Conservation (phyloP, 1,140 invertebrate species). For the Hesperophylax magnus region DNA sequence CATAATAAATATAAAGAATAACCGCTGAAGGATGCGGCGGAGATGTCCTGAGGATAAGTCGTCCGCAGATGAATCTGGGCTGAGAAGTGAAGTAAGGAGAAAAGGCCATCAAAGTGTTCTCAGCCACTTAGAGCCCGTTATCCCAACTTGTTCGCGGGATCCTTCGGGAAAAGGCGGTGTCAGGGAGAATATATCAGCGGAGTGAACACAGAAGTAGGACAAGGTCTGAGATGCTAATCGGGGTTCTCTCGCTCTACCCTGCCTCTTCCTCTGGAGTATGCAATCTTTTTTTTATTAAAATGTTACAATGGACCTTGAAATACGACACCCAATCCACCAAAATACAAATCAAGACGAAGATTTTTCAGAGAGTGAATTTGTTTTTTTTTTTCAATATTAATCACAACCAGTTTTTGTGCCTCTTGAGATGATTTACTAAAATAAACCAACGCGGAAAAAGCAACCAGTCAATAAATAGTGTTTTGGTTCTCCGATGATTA, state of each 20-base stretch:
- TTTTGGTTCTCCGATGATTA: no score
- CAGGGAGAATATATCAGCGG: slow-evolving; percentile 23
- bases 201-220: slow-evolving; percentile 17
- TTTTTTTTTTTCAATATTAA: no score
- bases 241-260: not conserved
- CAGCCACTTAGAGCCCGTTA: slow-evolving; percentile 31
- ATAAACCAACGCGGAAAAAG: no score
- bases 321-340: no score
- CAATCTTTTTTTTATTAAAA: no score
- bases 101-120: slow-evolving; percentile 29
- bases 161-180: slow-evolving; percentile 32
- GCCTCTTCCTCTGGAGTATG: not conserved
- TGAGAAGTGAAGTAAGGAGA: not conserved
- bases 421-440: no score
- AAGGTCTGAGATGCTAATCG: slow-evolving; percentile 29
- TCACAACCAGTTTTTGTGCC: no score
- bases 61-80: slow-evolving; percentile 3
- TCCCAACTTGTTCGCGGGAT: slow-evolving; percentile 33
- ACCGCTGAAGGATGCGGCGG: not conserved
- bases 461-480: no score
- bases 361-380: no score
- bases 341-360: no score
- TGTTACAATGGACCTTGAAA: no score
- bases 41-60: slow-evolving; percentile 16
- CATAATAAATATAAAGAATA: not conserved